Percentiles rank a stretch among this genome's conserved stretches.
These are phyloP conservation scores for Etheostoma spectabile DNA, from an alignment of 2,113 vertebrate species.

Conservation along the genomic window DNA sequence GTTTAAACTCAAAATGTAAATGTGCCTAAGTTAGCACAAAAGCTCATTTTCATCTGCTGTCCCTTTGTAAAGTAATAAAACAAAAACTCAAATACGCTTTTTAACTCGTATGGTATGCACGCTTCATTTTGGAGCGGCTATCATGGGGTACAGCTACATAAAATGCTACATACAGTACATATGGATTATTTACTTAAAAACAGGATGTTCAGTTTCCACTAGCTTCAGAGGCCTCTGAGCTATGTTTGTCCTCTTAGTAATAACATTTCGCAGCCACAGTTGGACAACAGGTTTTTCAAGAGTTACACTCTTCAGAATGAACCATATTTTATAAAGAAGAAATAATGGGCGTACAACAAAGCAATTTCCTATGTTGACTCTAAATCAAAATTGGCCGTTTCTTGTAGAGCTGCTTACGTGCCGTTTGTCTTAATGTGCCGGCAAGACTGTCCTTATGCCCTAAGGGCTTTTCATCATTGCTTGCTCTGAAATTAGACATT, in stretches of 20 bases:
- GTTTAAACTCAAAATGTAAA: no score
- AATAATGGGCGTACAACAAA: neutral
- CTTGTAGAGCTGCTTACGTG: neutral
- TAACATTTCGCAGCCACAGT: constrained; percentile 13
- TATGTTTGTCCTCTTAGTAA: neutral
- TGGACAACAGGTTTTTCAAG: neutral
- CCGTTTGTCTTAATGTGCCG: neutral
- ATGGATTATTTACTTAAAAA: constrained; percentile 14
- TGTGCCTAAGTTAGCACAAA: no score
- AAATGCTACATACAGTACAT: neutral
- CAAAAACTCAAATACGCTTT: neutral
- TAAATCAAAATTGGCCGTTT: no score
- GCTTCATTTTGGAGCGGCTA: neutral
- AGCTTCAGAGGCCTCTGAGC: neutral
- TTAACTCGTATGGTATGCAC: neutral
- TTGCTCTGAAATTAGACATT: neutral
- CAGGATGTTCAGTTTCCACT: constrained; percentile 2
- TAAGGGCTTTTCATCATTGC: no score
- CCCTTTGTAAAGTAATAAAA: neutral
- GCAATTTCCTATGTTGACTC: neutral
- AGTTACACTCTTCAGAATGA: neutral
- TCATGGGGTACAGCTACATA: neutral
- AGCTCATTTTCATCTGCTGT: no score
- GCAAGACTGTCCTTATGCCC: neutral
- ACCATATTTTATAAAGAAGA: neutral